Evolutionary conservation across 2,797 vertebrate species (phyloP).

Genomic region (Sebastes umbrosus): DNA sequence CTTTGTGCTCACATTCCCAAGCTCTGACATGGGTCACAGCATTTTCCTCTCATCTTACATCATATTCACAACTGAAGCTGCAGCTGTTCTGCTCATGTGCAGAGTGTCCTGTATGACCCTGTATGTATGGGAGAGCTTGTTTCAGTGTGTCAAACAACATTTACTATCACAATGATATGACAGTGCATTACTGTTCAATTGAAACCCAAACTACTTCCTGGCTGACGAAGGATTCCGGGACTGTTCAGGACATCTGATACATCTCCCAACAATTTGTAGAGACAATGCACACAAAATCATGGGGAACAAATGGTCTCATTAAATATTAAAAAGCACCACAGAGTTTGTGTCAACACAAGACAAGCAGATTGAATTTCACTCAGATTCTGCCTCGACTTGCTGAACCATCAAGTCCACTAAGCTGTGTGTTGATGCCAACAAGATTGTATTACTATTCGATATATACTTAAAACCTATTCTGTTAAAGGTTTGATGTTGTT

Average conservation of each 20-base stretch:
- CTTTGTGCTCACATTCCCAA: background rate
- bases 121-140: background rate
- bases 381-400: conserved; percentile 21
- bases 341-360: conserved; percentile 23
- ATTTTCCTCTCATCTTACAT: background rate
- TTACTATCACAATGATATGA: conserved; percentile 1
- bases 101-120: background rate
- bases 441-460: conserved; percentile 16
- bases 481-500: background rate
- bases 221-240: conserved; percentile 27
- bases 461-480: background rate
- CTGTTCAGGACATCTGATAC: conserved; percentile 47
- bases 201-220: conserved; percentile 42
- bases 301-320: conserved; percentile 66
- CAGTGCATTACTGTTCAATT: background rate
- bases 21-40: background rate
- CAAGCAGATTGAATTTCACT: conserved; percentile 38
- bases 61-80: background rate
- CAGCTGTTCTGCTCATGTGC: background rate
- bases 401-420: background rate
- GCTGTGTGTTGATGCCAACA: background rate
- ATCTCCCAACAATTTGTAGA: conserved; percentile 43
- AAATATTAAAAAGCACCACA: conserved; percentile 64
- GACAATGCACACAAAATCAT: conserved; percentile 48
- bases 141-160: background rate